Evolutionary conservation across 2,888 invertebrate genomes (phyloP).

Genomic region (Dioctria linearis): DNA sequence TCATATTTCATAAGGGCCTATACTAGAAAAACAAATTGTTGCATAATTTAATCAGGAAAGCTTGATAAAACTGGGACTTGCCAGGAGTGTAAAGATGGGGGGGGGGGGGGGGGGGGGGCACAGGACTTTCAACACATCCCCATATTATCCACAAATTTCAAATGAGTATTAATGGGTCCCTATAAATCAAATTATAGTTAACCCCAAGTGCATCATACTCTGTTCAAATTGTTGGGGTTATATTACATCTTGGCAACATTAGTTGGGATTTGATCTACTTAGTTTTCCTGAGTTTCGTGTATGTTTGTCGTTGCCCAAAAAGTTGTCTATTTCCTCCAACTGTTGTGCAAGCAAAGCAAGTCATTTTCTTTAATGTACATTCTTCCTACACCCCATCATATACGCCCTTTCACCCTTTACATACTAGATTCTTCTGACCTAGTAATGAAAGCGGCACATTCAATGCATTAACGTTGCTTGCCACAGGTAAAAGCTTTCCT

Average conservation of each 20-base stretch:
- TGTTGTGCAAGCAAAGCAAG: conserved; percentile 32
- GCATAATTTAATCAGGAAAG: conserved; percentile 29
- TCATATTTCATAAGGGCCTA: conserved; percentile 15
- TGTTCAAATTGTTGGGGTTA: not conserved
- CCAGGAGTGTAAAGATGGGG: not conserved
- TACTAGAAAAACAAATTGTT: conserved; percentile 23
- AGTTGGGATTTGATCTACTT: not conserved
- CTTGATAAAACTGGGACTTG: not conserved
- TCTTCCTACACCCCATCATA: not conserved
- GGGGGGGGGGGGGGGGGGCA: not conserved
- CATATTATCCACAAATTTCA: conserved; percentile 23
- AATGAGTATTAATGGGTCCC: conserved; percentile 23
- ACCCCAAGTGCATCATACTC: conserved; percentile 33
- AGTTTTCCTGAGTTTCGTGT: conserved; percentile 5
- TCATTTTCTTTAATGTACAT: conserved; percentile 27
- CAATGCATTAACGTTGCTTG: conserved; percentile 7
- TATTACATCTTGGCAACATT: not conserved
- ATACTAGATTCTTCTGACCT: conserved; percentile 10
- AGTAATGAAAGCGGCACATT: conserved; percentile 10
- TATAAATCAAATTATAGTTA: conserved; percentile 43
- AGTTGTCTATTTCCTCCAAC: not conserved
- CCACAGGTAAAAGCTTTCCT: conserved; percentile 31
- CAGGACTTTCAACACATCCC: not conserved
- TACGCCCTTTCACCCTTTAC: not conserved
- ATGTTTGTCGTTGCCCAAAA: not conserved